Evolutionary conservation across 2,113 vertebrate species (phyloP).

Genomic region (Cyprinodon variegatus): DNA sequence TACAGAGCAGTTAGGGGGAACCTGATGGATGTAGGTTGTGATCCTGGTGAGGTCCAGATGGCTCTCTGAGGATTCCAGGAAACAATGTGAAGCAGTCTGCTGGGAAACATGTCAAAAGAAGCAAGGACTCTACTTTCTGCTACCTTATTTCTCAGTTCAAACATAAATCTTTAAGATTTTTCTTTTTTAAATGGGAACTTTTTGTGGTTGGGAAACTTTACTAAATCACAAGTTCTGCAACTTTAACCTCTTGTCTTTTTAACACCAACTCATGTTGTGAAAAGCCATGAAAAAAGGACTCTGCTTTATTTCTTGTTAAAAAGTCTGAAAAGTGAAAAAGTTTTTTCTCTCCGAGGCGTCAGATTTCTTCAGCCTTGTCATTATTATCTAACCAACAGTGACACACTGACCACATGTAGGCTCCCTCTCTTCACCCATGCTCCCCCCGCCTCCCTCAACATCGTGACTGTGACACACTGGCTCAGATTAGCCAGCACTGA

Average conservation of each 20-base stretch:
- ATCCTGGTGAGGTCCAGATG: no score
- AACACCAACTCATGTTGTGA: neutral
- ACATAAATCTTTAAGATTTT: neutral
- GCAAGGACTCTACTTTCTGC: no score
- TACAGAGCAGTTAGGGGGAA: no score
- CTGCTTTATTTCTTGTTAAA: neutral
- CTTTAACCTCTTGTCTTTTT: neutral
- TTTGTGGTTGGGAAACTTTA: no score
- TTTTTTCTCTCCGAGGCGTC: neutral
- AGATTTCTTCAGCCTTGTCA: neutral
- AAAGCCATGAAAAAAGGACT: neutral
- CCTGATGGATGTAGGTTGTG: no score
- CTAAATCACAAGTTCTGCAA: no score
- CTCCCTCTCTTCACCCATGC: neutral
- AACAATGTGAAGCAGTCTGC: no score
- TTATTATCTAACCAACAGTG: constrained; percentile 1
- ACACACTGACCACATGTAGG: constrained; percentile 5
- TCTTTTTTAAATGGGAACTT: neutral
- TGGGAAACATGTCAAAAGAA: neutral
- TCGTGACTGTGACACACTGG: constrained; percentile 11
- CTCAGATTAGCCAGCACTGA: constrained; percentile 17
- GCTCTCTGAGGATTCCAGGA: no score
- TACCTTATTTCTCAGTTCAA: neutral
- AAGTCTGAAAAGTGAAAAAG: neutral
- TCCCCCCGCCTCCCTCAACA: neutral